Base-by-base conservation (phyloP, 2,797 vertebrate species). In the Novumbra hubbsi region DNA sequence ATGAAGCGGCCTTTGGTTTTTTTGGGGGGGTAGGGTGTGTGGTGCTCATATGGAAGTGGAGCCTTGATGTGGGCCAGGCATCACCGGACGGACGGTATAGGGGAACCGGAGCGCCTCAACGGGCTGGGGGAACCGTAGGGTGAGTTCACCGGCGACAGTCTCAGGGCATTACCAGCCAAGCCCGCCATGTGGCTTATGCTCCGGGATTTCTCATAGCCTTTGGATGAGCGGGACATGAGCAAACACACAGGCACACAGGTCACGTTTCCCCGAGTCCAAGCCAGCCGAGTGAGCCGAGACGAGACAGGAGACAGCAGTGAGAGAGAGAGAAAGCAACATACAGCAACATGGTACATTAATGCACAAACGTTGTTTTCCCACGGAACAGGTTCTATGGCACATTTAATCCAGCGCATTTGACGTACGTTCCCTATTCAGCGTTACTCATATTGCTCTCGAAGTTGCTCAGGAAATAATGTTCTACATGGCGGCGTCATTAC, bases 101-200 rank as follows among this genome's bases (percentile, higher is more conserved):
- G 96, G 88, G 96, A 97, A 82, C 95, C 95, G 82, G 95, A 95
- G 76, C 96, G 94, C 88, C 95, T 95, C 87, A 97, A 94, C 74
- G 95, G 96, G 94, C 95, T 97, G 90, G 97, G 95, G 77, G 95
- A 98, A 93, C 91, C 95, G 90, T 95, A 98, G 83, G 96, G 96
- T 84, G 97, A 96, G 90, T 94, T 95, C 87, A 95, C 95, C 81
- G 96, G 96, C 94, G 96, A 97, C 88, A 97, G 93, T 89, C 94
- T 94, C 93, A 98, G 93, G 91, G 95, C 82, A 93, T 93, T 98
- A 91, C 94, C 94, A 85, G 95, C 91, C 95, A 97, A 88, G 93
- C 95, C 95, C 80, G 95, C 92, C 94, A 98, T 96, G 96, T 96
- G 97, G 96, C 94, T 98, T 96, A 99, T 94, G 90, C 96, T 98